Conservation (phyloP, 2,888 invertebrate genomes). For the Caenorhabditis auriculariae region DNA sequence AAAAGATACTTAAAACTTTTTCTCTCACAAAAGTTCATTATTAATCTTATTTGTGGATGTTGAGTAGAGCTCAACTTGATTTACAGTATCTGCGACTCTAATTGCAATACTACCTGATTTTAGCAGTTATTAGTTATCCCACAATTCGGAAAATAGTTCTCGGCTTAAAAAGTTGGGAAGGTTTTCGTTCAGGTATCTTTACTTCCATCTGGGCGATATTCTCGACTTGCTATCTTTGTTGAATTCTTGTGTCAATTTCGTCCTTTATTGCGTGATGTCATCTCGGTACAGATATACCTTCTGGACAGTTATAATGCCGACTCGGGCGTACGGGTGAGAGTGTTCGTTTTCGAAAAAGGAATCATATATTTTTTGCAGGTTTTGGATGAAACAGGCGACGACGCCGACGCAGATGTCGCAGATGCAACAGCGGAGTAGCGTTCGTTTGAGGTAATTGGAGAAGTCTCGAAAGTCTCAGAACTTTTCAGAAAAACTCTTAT, state of each 20-base stretch:
- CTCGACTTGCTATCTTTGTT: conserved; percentile 75
- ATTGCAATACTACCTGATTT: too few species aligned
- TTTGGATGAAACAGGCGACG: conserved; percentile 24
- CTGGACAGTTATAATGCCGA: conserved; percentile 53
- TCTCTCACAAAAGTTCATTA: too few species aligned
- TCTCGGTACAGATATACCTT: conserved; percentile 50
- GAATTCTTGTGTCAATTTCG: conserved; percentile 78
- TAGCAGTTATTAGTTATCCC: too few species aligned
- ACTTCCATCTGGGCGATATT: conserved; percentile 71
- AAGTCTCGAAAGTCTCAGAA: background rate
- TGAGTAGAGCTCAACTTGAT: too few species aligned
- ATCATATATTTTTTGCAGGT: conserved; percentile 7
- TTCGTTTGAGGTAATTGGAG: conserved; percentile 1
- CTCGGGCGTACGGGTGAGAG: conserved; percentile 30
- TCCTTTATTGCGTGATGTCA: conserved; percentile 78
- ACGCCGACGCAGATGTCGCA: conserved; percentile 33
- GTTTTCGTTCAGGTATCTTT: conserved; percentile 23
- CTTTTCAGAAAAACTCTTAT: background rate
- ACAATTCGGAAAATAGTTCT: too few species aligned
- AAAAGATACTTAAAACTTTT: too few species aligned
- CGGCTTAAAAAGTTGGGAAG: too few species aligned
- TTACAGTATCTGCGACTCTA: too few species aligned
- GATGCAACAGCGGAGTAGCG: conserved; percentile 20
- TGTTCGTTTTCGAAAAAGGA: background rate
- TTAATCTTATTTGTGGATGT: too few species aligned